These are phyloP conservation scores for Leptodactylus fuscus DNA, from an alignment of 2,113 vertebrate species.

Conservation along the genomic window DNA sequence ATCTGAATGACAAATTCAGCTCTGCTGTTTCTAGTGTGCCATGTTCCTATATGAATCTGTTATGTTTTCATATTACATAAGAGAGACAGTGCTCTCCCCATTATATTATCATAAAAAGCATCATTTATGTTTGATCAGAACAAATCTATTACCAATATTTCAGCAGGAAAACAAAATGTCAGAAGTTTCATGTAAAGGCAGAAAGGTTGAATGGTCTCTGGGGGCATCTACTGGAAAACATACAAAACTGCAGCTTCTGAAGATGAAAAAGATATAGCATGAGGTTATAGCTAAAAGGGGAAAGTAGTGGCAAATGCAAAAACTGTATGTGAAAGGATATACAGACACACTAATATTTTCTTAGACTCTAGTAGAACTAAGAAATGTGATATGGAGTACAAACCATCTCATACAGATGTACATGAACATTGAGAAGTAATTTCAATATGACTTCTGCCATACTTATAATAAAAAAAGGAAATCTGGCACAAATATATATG, in stretches of 20 bases:
- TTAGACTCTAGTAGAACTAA: too few relatives aligned
- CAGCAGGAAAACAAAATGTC: background rate
- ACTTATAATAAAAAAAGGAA: too few relatives aligned
- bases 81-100: background rate
- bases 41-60: background rate
- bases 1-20: background rate
- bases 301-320: too few relatives aligned
- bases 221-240: conserved; percentile 89
- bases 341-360: too few relatives aligned
- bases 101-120: background rate
- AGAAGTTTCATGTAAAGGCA: background rate
- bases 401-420: too few relatives aligned
- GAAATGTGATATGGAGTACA: too few relatives aligned
- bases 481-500: too few relatives aligned
- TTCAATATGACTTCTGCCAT: too few relatives aligned
- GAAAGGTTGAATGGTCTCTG: conserved; percentile 84
- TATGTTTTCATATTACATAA: background rate
- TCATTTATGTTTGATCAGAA: background rate
- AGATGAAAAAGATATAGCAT: background rate
- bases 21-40: background rate
- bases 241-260: conserved; percentile 77
- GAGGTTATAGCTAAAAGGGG: too few relatives aligned
- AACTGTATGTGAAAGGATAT: too few relatives aligned
- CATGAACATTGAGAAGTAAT: too few relatives aligned
- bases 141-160: background rate